Percentiles rank a stretch among this genome's conserved stretches.
phyloP scores from a whole-genome alignment of 2,113 vertebrate genomes.

The Chamaea fasciata region DNA sequence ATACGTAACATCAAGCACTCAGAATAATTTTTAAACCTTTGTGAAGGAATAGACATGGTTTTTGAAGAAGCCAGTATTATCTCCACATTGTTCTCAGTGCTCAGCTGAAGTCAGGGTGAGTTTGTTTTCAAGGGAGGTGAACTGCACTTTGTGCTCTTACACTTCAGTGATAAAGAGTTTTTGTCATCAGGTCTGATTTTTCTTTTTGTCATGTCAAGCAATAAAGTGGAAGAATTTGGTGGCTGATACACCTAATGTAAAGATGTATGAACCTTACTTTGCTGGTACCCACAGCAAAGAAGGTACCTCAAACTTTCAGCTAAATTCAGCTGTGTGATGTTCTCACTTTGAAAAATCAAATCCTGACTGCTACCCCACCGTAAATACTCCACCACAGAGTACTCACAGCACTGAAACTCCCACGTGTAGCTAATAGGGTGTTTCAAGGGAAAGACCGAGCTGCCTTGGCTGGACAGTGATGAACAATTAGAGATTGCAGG shows the following conservation, averaged over 20 bases:
- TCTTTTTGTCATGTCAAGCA: not conserved
- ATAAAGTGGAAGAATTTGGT: not conserved
- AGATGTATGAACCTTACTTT: not conserved
- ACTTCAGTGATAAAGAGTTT: not conserved
- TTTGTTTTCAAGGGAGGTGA: not conserved
- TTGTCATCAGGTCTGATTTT: not conserved
- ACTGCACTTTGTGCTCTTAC: not conserved
- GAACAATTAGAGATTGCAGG: not conserved
- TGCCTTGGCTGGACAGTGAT: not conserved
- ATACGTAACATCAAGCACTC: not conserved
- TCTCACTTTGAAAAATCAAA: not conserved
- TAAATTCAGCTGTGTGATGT: not conserved
- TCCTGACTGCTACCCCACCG: not conserved
- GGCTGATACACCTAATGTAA: not conserved
- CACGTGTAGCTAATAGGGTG: not conserved
- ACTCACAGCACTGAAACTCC: not conserved
- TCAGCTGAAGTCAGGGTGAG: not conserved
- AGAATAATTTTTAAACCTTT: not conserved
- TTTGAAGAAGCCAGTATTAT: not conserved
- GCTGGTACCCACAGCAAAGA: not conserved
- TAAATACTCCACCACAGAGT: not conserved
- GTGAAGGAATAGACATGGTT: not conserved
- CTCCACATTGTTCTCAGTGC: not conserved
- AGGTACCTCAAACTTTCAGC: not conserved
- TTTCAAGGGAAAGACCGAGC: not conserved